phyloP scores from a whole-genome alignment of 2,888 invertebrate species.

The Alentia gelatinosa region DNA sequence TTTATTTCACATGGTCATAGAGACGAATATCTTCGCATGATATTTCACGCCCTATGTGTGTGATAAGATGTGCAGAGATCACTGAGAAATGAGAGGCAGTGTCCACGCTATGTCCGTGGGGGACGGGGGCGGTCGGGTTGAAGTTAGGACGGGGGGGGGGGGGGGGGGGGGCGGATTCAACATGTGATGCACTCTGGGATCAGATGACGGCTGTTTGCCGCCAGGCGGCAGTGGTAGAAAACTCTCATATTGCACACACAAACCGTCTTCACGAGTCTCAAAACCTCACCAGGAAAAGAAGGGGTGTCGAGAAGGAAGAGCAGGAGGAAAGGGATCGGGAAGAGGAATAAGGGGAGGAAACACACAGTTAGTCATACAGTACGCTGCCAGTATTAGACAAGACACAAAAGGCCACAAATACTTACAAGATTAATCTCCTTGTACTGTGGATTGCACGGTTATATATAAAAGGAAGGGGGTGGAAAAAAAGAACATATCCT shows the following conservation, averaged over 20 bases:
- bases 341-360: background rate
- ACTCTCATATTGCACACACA: slow-evolving; percentile 7
- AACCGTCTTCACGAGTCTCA: background rate
- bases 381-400: slow-evolving; percentile 11
- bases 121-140: too few species aligned
- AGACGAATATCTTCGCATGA: too few species aligned
- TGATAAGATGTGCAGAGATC: too few species aligned
- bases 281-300: background rate
- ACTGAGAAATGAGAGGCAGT: too few species aligned
- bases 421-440: slow-evolving; percentile 80
- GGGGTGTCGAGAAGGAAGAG: background rate
- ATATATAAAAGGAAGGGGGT: background rate
- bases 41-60: too few species aligned
- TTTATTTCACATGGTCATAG: too few species aligned
- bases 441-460: slow-evolving; percentile 67
- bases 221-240: background rate
- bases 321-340: background rate
- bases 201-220: background rate
- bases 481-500: slow-evolving; percentile 39
- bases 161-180: background rate
- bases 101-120: too few species aligned
- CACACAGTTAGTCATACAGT: background rate
- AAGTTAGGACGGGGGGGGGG: too few species aligned
- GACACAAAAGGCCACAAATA: slow-evolving; percentile 63
- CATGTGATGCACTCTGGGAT: background rate